These are phyloP conservation scores for Emydoidea blandingii DNA, from an alignment of 2,797 vertebrate species.

Conservation along the genomic window DNA sequence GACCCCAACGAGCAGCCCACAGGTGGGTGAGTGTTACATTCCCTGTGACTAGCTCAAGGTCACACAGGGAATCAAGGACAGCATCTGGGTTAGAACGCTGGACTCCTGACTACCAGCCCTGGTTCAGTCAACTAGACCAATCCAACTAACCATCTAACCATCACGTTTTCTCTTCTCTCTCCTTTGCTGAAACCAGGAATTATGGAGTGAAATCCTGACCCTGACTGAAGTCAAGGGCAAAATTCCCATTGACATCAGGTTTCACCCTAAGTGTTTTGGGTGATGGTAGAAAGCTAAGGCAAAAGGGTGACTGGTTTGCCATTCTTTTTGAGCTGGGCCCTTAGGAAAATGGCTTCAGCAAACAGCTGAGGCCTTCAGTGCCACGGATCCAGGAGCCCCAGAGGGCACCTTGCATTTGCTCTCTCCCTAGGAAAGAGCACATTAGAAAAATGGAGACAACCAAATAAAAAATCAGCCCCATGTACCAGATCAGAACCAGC, in stretches of 20 bases:
- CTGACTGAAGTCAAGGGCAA: neutral
- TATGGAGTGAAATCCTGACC: neutral
- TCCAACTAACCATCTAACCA: neutral
- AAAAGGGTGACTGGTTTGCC: neutral
- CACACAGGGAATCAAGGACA: neutral
- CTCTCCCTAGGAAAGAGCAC: neutral
- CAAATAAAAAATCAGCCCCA: neutral
- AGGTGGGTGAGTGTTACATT: rapidly evolving
- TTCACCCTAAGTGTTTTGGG: neutral
- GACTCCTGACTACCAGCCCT: neutral
- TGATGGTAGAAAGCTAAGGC: neutral
- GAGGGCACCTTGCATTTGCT: neutral
- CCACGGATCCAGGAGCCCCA: neutral
- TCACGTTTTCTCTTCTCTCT: neutral
- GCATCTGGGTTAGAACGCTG: neutral
- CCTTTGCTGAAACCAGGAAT: neutral
- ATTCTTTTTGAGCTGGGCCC: neutral
- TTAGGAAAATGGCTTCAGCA: neutral
- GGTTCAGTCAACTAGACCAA: neutral
- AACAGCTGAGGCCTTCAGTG: neutral
- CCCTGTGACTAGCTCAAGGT: too few relatives aligned
- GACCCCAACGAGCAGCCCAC: neutral
- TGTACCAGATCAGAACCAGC: neutral
- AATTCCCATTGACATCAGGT: neutral
- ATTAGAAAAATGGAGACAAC: neutral